These are phyloP conservation scores for Ardeotis arabs DNA, from an alignment of 2,113 vertebrate genomes.

Conservation along the genomic window DNA sequence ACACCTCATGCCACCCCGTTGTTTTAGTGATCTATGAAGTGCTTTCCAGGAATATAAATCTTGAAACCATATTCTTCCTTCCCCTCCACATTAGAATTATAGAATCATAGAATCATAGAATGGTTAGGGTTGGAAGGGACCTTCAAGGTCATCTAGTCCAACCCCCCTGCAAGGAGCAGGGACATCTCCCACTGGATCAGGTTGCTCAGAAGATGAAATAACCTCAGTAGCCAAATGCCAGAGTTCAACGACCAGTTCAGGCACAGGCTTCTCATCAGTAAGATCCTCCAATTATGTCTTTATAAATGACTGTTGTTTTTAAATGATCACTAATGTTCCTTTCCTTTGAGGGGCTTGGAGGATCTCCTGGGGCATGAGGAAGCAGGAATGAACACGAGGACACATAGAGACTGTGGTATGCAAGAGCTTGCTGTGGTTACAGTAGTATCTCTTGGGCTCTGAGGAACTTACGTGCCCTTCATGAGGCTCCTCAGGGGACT, in stretches of 20 bases:
- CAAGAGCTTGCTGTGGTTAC: background rate
- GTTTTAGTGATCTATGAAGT: background rate
- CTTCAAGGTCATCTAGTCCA: no score
- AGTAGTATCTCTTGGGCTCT: background rate
- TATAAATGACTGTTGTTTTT: background rate
- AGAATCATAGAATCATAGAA: no score
- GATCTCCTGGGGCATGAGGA: background rate
- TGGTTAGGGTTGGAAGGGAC: no score
- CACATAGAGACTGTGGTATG: background rate
- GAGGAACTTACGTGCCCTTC: background rate
- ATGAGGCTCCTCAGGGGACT: background rate
- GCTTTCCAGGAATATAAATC: background rate
- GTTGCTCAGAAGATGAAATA: background rate
- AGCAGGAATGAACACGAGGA: background rate
- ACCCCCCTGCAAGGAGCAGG: no score
- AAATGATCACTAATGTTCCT: background rate
- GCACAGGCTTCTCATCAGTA: background rate
- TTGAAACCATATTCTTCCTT: background rate
- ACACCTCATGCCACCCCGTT: background rate
- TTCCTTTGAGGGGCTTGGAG: background rate
- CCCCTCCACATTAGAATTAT: background rate
- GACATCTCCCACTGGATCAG: no score
- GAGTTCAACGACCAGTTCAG: background rate
- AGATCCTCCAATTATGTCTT: background rate
- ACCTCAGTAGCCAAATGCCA: background rate